Evolutionary conservation across 2,797 vertebrate genomes (phyloP).

Genomic region (Poeciliopsis gracilis): DNA sequence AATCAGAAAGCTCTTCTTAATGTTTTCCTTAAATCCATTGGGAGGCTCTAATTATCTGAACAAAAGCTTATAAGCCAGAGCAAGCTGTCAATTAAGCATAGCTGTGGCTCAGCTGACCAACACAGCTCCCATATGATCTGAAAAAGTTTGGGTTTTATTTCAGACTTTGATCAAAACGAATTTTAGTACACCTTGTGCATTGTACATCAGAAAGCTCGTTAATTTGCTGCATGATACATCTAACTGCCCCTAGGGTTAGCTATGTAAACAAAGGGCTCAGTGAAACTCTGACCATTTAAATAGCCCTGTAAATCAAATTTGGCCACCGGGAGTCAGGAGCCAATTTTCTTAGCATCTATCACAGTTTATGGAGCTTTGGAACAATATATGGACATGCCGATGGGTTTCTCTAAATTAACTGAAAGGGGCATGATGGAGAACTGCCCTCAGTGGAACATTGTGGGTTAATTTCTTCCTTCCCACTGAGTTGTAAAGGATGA

Average conservation of each 20-base stretch:
- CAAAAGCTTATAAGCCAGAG: conserved; percentile 1
- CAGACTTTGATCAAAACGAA: conserved; percentile 8
- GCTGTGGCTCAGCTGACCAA: not conserved
- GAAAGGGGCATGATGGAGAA: conserved; percentile 35
- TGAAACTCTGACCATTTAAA: conserved; percentile 65
- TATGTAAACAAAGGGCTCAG: conserved; percentile 52
- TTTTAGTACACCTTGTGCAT: conserved; percentile 14
- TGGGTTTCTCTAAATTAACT: conserved; percentile 55
- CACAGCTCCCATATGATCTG: not conserved
- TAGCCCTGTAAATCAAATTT: conserved; percentile 72
- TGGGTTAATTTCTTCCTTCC: conserved; percentile 39
- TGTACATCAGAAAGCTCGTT: conserved; percentile 53
- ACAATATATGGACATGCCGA: conserved; percentile 57
- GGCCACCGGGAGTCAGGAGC: conserved; percentile 52
- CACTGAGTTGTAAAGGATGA: conserved; percentile 31
- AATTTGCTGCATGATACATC: conserved; percentile 56
- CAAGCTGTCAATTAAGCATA: conserved; percentile 6
- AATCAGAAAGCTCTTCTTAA: not conserved
- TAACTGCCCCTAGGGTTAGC: conserved; percentile 50
- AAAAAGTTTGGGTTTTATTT: conserved; percentile 10
- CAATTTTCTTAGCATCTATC: conserved; percentile 56
- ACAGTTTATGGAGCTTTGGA: conserved; percentile 55
- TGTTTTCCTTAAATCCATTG: conserved; percentile 1
- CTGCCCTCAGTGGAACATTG: conserved; percentile 39
- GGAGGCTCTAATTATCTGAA: not conserved